Evolutionary conservation across 2,888 invertebrate genomes (phyloP).

Genomic region (Lathronympha strigana): DNA sequence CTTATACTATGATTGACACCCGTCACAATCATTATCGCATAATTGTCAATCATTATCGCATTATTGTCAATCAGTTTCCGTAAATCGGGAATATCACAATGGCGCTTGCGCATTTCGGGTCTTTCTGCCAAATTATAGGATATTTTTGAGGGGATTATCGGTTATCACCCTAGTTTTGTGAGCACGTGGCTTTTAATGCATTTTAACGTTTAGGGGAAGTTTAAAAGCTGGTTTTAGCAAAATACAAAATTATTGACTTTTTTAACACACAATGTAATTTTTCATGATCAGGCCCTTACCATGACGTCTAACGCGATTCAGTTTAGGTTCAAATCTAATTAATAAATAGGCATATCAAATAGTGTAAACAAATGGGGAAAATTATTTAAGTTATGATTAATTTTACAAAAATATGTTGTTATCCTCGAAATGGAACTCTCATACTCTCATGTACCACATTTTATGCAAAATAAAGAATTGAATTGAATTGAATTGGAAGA

Average conservation of each 20-base stretch:
- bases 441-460: too few relatives aligned
- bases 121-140: slow-evolving; percentile 39
- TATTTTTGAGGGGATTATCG: slow-evolving; percentile 35
- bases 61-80: slow-evolving; percentile 38
- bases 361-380: too few relatives aligned
- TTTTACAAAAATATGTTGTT: too few relatives aligned
- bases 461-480: too few relatives aligned
- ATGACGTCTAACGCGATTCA: too few relatives aligned
- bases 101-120: slow-evolving; percentile 29
- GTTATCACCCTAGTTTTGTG: slow-evolving; percentile 25
- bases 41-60: slow-evolving; percentile 25
- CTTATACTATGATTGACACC: slow-evolving; percentile 30
- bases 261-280: background rate
- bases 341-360: too few relatives aligned
- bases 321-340: too few relatives aligned
- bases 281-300: too few relatives aligned
- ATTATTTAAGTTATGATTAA: too few relatives aligned
- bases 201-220: slow-evolving; percentile 3
- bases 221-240: background rate
- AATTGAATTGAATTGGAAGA: too few relatives aligned
- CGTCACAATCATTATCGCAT: slow-evolving; percentile 23
- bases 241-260: background rate
- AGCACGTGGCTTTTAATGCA: slow-evolving; percentile 25
- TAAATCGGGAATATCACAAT: slow-evolving; percentile 26
- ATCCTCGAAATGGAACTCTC: too few relatives aligned